A percentile compares a stretch with the other conserved stretches of the same genome.
Evolutionary conservation across 1,140 invertebrate genomes (phyloP).

Genomic region (Leucophenga varia): DNA sequence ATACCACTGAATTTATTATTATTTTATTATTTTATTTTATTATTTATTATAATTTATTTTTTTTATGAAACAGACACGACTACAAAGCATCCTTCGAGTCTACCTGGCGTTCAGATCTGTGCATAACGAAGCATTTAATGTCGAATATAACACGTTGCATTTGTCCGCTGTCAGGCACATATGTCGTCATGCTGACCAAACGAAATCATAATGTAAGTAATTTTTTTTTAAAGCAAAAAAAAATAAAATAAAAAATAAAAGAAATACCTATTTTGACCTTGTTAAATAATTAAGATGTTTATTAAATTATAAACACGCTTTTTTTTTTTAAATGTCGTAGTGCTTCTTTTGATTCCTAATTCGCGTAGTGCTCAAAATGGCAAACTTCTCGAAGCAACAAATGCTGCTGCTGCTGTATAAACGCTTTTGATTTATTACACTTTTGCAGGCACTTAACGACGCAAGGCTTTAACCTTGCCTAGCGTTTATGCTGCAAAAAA

Average conservation of each 20-base stretch:
- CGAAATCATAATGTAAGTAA: constrained; percentile 60
- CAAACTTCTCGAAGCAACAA: too few relatives aligned
- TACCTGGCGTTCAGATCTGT: constrained; percentile 57
- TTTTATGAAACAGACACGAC: constrained; percentile 33
- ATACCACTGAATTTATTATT: too few relatives aligned
- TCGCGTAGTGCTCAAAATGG: too few relatives aligned
- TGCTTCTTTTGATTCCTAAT: too few relatives aligned
- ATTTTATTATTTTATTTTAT: too few relatives aligned
- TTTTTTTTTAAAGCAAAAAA: neutral
- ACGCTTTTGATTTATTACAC: constrained; percentile 27
- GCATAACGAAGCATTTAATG: constrained; percentile 58
- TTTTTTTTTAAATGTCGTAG: too few relatives aligned
- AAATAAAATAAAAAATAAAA: neutral
- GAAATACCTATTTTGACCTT: neutral
- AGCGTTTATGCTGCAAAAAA: too few relatives aligned
- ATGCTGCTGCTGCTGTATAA: too few relatives aligned
- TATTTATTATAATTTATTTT: neutral
- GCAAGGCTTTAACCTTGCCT: too few relatives aligned
- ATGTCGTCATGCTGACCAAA: constrained; percentile 63
- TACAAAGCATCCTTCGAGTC: constrained; percentile 53
- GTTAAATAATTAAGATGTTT: too few relatives aligned
- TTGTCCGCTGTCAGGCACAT: constrained; percentile 62
- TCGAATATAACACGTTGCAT: constrained; percentile 61
- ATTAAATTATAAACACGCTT: too few relatives aligned
- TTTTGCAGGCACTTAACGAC: constrained; percentile 5